These are phyloP conservation scores for Halcyon senegalensis DNA, from an alignment of 2,113 vertebrate genomes.

Conservation along the genomic window DNA sequence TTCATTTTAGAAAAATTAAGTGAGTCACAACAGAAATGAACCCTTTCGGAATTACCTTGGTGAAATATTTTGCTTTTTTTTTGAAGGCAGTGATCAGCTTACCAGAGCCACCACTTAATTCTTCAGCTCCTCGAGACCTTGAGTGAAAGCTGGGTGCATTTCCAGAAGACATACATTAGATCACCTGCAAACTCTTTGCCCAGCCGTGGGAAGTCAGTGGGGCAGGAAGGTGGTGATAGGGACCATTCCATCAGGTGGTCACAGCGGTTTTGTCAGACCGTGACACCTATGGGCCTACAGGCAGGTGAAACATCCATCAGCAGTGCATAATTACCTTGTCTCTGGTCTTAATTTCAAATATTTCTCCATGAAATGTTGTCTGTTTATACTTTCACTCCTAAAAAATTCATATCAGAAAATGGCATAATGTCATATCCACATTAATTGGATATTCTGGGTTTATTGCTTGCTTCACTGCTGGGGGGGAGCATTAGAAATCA, in stretches of 20 bases:
- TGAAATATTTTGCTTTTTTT: not conserved
- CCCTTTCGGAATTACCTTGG: not conserved
- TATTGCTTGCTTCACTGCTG: not conserved
- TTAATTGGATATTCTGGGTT: constrained; percentile 60
- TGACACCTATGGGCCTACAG: not conserved
- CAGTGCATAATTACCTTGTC: not conserved
- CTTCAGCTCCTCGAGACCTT: not conserved
- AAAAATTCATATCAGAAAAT: not conserved
- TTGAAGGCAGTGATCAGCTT: not conserved
- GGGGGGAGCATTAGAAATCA: not conserved
- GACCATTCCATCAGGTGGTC: not conserved
- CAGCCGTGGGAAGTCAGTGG: not conserved
- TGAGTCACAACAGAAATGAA: not conserved
- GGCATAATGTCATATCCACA: not conserved
- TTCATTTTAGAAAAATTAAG: not conserved
- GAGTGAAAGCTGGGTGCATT: not conserved
- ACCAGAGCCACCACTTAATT: not conserved
- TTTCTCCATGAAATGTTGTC: not conserved
- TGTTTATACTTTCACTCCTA: not conserved
- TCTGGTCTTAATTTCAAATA: constrained; percentile 9
- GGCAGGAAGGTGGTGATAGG: not conserved
- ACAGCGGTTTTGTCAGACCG: not conserved
- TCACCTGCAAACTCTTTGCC: not conserved
- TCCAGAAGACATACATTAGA: not conserved
- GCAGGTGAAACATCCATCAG: not conserved